Base-by-base conservation (phyloP, 1,140 invertebrate species). In the Bombus sibiricus region DNA sequence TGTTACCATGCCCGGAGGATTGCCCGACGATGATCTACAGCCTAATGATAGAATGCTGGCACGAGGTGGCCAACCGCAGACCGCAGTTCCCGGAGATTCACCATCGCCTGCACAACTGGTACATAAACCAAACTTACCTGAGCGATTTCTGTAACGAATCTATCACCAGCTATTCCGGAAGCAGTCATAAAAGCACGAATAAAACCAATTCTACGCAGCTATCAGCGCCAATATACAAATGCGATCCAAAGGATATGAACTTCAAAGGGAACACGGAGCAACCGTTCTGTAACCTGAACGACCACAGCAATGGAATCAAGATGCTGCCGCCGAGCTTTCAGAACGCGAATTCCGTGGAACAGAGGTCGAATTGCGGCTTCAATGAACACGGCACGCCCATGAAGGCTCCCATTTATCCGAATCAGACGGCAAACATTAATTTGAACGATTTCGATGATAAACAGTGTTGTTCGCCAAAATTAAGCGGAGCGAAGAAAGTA, bases 1-100 rank as follows among this genome's bases (percentile, higher is more conserved):
- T 99, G n/a, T 95, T 99, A 53, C 97, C 98, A 0, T 98, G 98
- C 93, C 99, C 99, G 1, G 97, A 98, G 83, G 97, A 98, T 69
- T 99, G 99, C 94, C 99, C 99, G 0, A 96, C 98, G 10, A 96
- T 97, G 84, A 97, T 99, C 90, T 99, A 99, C 93, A 97, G 97
- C 3, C 95, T 99, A 62, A 99, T 99, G 98, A 97, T 99, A 59
- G 99, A 99, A 94, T 99, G 99, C 91, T 99, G 99, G 99, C 97
- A 98, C 90, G 98, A 99, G 93, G 97, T 98, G 82, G 98, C 99
- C 0, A 97, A 97, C 72, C 95, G 98, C 64, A 96, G 99, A 91
- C 99, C 99, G 1, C 97, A 97, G 81, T 99, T 99, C 94, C 96
- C 97, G 71, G 97, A 98, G 92, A 97, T 99, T 73, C 96, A 97